These are phyloP conservation scores for Dasyornis broadbenti DNA, from an alignment of 2,113 vertebrate genomes.

Conservation along the genomic window DNA sequence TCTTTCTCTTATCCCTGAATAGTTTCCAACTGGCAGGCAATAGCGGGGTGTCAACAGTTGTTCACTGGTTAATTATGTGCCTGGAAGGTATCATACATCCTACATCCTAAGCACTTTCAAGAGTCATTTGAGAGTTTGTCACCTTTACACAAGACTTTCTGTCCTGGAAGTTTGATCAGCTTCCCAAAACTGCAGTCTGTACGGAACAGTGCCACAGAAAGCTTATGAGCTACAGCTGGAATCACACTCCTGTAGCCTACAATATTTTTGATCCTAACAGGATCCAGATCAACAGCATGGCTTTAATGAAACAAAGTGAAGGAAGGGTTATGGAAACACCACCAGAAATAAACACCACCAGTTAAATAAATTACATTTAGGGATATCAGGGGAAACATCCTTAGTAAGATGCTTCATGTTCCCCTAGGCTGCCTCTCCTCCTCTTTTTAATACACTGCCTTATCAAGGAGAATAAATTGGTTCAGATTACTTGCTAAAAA, in stretches of 20 bases:
- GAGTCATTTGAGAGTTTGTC: background rate
- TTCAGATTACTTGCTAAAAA: slow-evolving; percentile 40
- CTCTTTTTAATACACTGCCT: background rate
- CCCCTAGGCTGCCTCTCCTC: background rate
- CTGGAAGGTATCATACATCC: background rate
- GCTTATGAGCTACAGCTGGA: accelerated
- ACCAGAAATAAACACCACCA: background rate
- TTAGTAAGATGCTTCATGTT: background rate
- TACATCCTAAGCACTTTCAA: background rate
- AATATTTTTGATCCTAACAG: background rate
- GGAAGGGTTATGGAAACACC: background rate
- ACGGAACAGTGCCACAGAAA: background rate
- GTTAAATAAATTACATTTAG: background rate
- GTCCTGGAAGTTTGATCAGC: background rate
- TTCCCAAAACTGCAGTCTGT: background rate
- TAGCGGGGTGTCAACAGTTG: background rate
- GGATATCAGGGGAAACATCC: background rate
- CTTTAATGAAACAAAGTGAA: background rate
- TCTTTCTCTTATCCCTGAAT: background rate
- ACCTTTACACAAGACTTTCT: background rate
- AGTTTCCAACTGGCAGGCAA: background rate
- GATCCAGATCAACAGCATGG: background rate
- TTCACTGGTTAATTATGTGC: background rate
- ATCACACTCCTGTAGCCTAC: background rate
- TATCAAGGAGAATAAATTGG: slow-evolving; percentile 14